Conservation (phyloP, 2,113 vertebrate genomes). For the Gymnocephalus cernua region DNA sequence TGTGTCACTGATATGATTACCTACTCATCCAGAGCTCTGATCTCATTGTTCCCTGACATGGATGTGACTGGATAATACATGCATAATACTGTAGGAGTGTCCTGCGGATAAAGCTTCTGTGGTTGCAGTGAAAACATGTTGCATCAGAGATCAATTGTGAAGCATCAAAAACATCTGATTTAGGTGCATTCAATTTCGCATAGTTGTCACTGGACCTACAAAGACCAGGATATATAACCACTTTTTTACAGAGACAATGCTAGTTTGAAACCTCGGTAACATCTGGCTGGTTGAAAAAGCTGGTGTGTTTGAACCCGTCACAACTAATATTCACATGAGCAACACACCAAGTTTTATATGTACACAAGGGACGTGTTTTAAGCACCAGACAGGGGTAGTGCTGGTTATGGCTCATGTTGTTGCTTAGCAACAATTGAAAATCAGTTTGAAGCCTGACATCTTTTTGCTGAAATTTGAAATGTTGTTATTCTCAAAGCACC, state of each 20-base stretch:
- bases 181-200: not conserved
- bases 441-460: slow-evolving; percentile 46
- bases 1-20: slow-evolving; percentile 77
- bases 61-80: slow-evolving; percentile 62
- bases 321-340: slow-evolving; percentile 19
- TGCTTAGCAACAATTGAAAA: slow-evolving; percentile 78
- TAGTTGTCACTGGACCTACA: not conserved
- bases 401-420: slow-evolving; percentile 66
- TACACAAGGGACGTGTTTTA: slow-evolving; percentile 32
- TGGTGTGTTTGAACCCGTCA: slow-evolving; percentile 9
- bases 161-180: slow-evolving; percentile 8
- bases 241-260: not conserved
- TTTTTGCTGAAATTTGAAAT: slow-evolving; percentile 57
- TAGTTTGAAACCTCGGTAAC: slow-evolving; percentile 4
- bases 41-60: slow-evolving; percentile 71
- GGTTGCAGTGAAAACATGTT: slow-evolving; percentile 17
- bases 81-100: slow-evolving; percentile 54
- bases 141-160: slow-evolving; percentile 3
- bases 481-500: slow-evolving; percentile 66
- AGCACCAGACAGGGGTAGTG: slow-evolving; percentile 37
- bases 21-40: slow-evolving; percentile 68
- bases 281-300: not conserved
- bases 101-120: slow-evolving; percentile 39
- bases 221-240: not conserved
- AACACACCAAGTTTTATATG: slow-evolving; percentile 27